Evolutionary conservation across 2,113 vertebrate genomes (phyloP).

Genomic region (Nesoenas mayeri): DNA sequence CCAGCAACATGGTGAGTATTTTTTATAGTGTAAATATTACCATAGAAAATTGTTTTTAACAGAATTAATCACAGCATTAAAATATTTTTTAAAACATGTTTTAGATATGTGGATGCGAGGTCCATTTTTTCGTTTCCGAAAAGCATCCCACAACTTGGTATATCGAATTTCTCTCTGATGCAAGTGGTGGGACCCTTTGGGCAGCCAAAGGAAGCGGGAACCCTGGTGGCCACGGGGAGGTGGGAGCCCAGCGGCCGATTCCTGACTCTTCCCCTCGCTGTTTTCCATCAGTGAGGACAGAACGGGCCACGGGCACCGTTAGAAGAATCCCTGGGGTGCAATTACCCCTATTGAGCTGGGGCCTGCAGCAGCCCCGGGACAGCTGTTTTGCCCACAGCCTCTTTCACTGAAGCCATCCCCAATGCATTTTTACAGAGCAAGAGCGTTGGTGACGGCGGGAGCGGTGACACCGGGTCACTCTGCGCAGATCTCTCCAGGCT

Average conservation of each 20-base stretch:
- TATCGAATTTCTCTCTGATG: background rate
- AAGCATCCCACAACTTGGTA: background rate
- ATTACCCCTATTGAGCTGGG: background rate
- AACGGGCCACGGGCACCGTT: no score
- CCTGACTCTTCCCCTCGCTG: background rate
- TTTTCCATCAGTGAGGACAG: rapidly evolving
- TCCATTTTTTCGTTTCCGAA: background rate
- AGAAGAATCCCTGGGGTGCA: no score
- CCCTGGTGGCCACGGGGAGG: background rate
- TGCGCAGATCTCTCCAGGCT: background rate
- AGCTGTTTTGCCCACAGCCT: background rate
- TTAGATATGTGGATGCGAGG: background rate
- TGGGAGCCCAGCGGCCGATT: background rate
- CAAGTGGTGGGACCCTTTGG: background rate
- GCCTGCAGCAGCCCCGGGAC: background rate
- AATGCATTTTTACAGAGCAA: background rate
- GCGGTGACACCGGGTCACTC: background rate
- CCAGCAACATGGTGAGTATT: constrained; percentile 59
- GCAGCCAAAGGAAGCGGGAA: background rate
- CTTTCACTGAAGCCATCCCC: background rate
- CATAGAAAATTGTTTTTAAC: background rate
- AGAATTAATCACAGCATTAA: background rate
- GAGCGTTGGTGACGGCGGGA: rapidly evolving
- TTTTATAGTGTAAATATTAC: background rate
- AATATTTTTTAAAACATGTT: background rate